These are phyloP conservation scores for Rhaphigaster nebulosa DNA, from an alignment of 2,888 invertebrate species.

Conservation along the genomic window DNA sequence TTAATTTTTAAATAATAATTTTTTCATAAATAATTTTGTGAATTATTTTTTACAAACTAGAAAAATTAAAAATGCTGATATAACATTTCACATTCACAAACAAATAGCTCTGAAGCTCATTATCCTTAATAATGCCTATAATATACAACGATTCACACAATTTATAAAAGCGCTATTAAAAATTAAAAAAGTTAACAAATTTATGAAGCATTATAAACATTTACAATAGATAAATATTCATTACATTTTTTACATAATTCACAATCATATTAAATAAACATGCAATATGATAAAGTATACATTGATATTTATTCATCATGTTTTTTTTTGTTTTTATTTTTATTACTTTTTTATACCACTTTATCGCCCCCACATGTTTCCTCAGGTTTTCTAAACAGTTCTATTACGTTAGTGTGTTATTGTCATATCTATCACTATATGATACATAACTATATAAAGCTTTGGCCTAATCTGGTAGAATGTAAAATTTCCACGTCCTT, in stretches of 20 bases:
- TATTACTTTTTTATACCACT: conserved; percentile 7
- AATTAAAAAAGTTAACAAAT: not conserved
- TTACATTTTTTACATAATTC: conserved; percentile 35
- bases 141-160: not conserved
- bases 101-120: not conserved
- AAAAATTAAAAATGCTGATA: not conserved
- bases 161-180: conserved; percentile 26
- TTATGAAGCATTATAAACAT: conserved; percentile 22
- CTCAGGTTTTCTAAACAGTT: conserved; percentile 33
- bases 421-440: conserved; percentile 59
- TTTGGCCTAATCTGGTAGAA: conserved; percentile 35
- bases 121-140: not conserved
- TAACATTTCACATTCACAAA: not conserved
- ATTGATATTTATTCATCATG: conserved; percentile 12
- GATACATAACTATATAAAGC: conserved; percentile 55
- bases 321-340: not conserved
- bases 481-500: conserved; percentile 49
- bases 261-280: conserved; percentile 44
- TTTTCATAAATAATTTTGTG: not conserved
- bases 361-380: not conserved
- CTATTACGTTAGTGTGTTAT: conserved; percentile 55
- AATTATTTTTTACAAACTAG: not conserved
- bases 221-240: conserved; percentile 37
- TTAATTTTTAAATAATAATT: not conserved
- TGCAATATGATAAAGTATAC: conserved; percentile 41